Evolutionary conservation across 2,888 invertebrate genomes (phyloP).

Genomic region (Erebia epiphron): DNA sequence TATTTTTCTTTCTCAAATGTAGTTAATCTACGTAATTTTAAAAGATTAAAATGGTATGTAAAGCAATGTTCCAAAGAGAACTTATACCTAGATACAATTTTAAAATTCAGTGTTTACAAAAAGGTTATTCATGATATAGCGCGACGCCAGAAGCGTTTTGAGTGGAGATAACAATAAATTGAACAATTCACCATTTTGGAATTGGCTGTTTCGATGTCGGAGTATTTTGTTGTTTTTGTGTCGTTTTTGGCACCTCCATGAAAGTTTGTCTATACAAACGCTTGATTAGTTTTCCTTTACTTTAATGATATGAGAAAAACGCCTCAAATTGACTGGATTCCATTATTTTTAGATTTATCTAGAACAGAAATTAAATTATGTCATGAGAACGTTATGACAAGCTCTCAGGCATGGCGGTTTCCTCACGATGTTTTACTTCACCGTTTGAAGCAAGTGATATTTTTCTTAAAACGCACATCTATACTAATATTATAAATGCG

Average conservation of each 20-base stretch:
- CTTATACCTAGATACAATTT: slow-evolving; percentile 28
- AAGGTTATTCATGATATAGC: slow-evolving; percentile 41
- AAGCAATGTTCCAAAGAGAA: neutral
- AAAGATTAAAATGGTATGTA: neutral
- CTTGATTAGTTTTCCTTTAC: neutral
- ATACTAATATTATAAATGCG: too few relatives aligned
- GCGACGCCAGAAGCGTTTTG: slow-evolving; percentile 37
- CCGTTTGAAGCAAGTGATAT: too few relatives aligned
- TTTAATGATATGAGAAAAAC: too few relatives aligned
- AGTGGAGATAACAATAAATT: slow-evolving; percentile 40
- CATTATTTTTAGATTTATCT: too few relatives aligned
- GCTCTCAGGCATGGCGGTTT: too few relatives aligned
- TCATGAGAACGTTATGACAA: too few relatives aligned
- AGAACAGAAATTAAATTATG: too few relatives aligned
- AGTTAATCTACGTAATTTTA: too few relatives aligned
- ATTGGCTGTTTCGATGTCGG: slow-evolving; percentile 28
- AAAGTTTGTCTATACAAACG: neutral
- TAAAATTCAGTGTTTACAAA: slow-evolving; percentile 33
- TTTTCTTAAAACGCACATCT: too few relatives aligned
- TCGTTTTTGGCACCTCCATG: neutral
- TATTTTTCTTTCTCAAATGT: too few relatives aligned
- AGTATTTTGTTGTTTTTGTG: slow-evolving; percentile 20
- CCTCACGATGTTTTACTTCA: too few relatives aligned
- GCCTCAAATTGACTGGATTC: too few relatives aligned
- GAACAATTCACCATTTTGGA: slow-evolving; percentile 38